Base-by-base conservation (phyloP, 2,888 invertebrate genomes). In the Sinotaia quadrata region DNA sequence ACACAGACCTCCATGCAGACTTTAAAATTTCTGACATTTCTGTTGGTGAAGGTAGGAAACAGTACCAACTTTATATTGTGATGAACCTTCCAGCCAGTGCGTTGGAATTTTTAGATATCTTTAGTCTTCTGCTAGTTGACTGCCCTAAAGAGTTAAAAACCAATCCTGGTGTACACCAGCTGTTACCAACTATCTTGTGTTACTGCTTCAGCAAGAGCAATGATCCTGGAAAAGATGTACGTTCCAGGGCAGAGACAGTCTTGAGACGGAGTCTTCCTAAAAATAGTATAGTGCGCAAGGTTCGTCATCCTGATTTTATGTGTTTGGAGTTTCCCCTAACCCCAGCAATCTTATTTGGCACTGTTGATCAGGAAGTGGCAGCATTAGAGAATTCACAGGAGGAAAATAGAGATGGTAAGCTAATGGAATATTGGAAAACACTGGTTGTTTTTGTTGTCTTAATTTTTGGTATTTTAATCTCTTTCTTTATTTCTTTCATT, bases 81-180 rank as follows among this genome's bases (percentile, higher is more conserved):
- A 98, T 99, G 98, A 99, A 99, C 89, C 90, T 99, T 54, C 99
- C 99, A 1, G 97, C 94, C 0, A 87, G 94, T 83, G 97, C 98
- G n/a, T 91, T 94, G 4, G 93, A 94, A 77, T 99, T 99, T 90
- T 88, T 98, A 4, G 91, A 93, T 83, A 89, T 92, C 62, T 97
- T 97, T 85, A 89, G 90, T 58, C 92, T 92, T 18, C 88, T 96
- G 21, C 69, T 79, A 24, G 44, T 31, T 31, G 71, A 76, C 5
- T 54, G 68, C 21, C 60, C 68, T 15, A 10, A 52, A 18, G 57
- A 72, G 10, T 34, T 70, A 12, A 63, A 29, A 10, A 29, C 61
- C 2, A 44, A 33, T 21, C 56, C 21, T n/a, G 60, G 21, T 15
- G 63, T 72, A 79, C 37, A 24, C 10, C 27, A 8, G 10, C 51